Evolutionary conservation across 2,797 vertebrate species (phyloP), one percentile per base, ranked within the genome.

Genomic region (Prunella strophiata): DNA sequence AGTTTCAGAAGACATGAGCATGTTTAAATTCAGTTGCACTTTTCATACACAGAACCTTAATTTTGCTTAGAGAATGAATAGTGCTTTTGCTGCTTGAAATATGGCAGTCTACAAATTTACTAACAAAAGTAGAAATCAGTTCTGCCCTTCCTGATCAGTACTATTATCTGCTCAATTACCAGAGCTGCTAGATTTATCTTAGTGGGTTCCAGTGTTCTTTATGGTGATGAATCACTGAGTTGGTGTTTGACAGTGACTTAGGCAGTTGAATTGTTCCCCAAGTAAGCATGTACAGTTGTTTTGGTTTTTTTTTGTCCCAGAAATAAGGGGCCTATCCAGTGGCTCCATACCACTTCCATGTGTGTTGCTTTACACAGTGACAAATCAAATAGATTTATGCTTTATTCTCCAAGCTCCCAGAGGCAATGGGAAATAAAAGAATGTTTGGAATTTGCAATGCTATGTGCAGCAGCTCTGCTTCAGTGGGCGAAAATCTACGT

Each of bases 381-480:
- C 82, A 91, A 84, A 93, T 65, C 76, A 68, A 91, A 87, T 4
- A 43, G 43, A 87, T 91, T 77, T 63, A 34, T 1, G 5, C 51
- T 79, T 87, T 68, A 48, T 87, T 87, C 72, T 51, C 57, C 57
- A 32, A 42, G 77, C 80, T 89, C 20, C 55, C 83, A 77, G 88
- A 90, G 58, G 72, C 77, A 58, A 61, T 38, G 73, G 70, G 47
- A 26, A 65, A 81, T 85, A 86, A 68, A 94, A 68, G 85, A 94
- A 90, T 79, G 75, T 65, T 74, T 89, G 94, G 91, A 95, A 96
- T 96, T 96, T 76, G 94, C 71, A 91, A 16, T 79, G 89, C 88
- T 96, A 90, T 91, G 92, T 94, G 95, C 30, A 92, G 89, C 77
- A 90, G 83, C 93, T 85, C 71, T 94, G 91, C 92, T 96, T 89